Evolutionary conservation across 2,113 vertebrate genomes (phyloP).

Genomic region (Phocoena sinus): DNA sequence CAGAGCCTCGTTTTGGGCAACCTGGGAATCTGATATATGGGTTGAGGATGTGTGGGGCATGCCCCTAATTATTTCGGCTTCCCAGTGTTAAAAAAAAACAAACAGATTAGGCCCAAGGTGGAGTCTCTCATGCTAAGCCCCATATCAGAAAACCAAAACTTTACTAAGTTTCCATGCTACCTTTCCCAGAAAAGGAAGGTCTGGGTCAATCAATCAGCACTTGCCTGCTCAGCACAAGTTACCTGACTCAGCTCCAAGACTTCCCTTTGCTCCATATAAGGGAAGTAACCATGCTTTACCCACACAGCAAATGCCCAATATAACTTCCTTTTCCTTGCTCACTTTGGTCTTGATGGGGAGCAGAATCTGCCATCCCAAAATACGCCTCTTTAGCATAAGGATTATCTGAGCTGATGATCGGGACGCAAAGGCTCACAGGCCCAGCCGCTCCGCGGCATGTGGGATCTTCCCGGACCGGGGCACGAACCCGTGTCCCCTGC

Average conservation of each 20-base stretch:
- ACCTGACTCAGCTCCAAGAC: background rate
- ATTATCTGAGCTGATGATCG: background rate
- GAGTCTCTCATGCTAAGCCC: background rate
- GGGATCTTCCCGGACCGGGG: rapidly evolving
- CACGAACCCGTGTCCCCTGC: too few relatives aligned
- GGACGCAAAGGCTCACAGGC: too few relatives aligned
- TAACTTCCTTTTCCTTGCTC: background rate
- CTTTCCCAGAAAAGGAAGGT: background rate
- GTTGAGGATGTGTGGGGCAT: background rate
- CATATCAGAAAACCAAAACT: background rate
- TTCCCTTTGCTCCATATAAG: background rate
- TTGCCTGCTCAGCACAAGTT: background rate
- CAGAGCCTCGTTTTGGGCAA: background rate
- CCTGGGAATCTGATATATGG: background rate
- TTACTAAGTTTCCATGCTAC: background rate
- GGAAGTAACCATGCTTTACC: background rate
- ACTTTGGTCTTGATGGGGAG: background rate
- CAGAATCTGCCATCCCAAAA: background rate
- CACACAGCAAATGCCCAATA: background rate
- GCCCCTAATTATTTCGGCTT: background rate
- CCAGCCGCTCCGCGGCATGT: too few relatives aligned
- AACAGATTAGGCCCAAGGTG: background rate
- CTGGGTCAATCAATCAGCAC: background rate
- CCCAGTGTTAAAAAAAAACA: background rate
- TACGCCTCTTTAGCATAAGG: background rate